These are phyloP conservation scores for Caenorhabditis wallacei DNA, from an alignment of 2,888 invertebrate genomes.

Conservation along the genomic window DNA sequence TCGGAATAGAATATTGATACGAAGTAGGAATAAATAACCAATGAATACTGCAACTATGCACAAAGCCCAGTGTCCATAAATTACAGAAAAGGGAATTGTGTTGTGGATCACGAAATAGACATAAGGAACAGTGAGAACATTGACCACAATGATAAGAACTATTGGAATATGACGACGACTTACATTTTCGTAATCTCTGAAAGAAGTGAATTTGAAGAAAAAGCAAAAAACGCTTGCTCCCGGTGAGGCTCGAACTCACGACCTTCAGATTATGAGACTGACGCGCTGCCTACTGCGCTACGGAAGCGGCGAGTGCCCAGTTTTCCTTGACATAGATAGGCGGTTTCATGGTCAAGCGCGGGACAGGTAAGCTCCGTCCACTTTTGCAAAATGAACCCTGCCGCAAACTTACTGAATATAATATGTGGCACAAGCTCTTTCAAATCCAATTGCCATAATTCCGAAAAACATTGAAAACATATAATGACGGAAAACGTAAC, in stretches of 20 bases:
- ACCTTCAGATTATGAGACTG: conserved; percentile 95
- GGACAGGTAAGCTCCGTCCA: too few relatives aligned
- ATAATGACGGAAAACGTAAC: conserved; percentile 24
- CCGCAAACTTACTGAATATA: conserved; percentile 29
- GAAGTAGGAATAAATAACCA: conserved; percentile 4
- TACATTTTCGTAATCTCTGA: conserved; percentile 38
- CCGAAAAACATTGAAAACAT: conserved; percentile 28
- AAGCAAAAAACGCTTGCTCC: too few relatives aligned
- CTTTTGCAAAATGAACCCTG: too few relatives aligned
- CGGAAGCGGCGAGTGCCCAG: too few relatives aligned
- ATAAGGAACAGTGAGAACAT: conserved; percentile 29
- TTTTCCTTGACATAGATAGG: too few relatives aligned
- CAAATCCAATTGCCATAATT: conserved; percentile 22
- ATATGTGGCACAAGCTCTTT: conserved; percentile 16
- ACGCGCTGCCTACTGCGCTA: conserved; percentile 91
- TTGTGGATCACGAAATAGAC: conserved; percentile 36
- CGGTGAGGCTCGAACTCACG: conserved; percentile 95
- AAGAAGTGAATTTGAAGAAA: too few relatives aligned
- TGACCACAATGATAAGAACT: conserved; percentile 21
- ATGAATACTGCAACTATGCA: conserved; percentile 7
- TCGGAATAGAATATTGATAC: conserved; percentile 25
- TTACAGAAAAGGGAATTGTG: conserved; percentile 29
- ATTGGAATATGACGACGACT: conserved; percentile 34
- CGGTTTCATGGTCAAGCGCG: too few relatives aligned
- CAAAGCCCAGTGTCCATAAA: conserved; percentile 34